A percentile compares a stretch with the other conserved stretches of the same genome.
Conservation (phyloP, 2,797 vertebrate genomes). For the Peromyscus melanophrys region DNA sequence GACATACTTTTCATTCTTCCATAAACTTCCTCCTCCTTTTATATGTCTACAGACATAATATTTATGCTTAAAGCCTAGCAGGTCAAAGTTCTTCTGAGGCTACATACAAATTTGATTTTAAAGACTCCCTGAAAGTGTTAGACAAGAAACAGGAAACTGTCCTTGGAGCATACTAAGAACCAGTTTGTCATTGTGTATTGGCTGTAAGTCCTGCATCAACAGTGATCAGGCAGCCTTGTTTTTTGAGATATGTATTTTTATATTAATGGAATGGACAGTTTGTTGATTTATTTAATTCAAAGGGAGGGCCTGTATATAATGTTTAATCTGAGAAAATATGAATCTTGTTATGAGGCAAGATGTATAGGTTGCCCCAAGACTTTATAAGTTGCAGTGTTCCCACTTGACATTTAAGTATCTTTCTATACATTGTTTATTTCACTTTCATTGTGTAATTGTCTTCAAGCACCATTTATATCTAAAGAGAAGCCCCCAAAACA, state of each 20-base stretch:
- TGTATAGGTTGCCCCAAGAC: neutral
- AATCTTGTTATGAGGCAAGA: slow-evolving; percentile 16
- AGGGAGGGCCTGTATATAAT: neutral
- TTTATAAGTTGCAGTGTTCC: neutral
- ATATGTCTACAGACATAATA: neutral
- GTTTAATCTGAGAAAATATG: slow-evolving; percentile 27
- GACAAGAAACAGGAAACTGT: neutral
- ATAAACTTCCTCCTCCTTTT: neutral
- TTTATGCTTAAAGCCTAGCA: neutral
- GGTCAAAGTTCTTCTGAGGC: neutral
- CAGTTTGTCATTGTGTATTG: neutral
- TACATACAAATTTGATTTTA: neutral
- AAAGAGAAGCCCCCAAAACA: slow-evolving; percentile 82
- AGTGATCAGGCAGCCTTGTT: neutral
- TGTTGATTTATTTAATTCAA: slow-evolving; percentile 41
- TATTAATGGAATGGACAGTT: neutral
- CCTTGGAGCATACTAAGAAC: neutral
- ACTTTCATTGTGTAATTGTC: neutral
- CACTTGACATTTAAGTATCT: neutral
- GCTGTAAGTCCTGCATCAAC: neutral
- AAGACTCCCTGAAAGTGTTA: neutral
- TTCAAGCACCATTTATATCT: slow-evolving; percentile 83
- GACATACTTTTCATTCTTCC: neutral
- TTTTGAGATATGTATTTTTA: slow-evolving; percentile 23
- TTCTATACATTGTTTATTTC: slow-evolving; percentile 35